phyloP scores from a whole-genome alignment of 2,797 vertebrate species.

The Melanotaenia maccullochi region DNA sequence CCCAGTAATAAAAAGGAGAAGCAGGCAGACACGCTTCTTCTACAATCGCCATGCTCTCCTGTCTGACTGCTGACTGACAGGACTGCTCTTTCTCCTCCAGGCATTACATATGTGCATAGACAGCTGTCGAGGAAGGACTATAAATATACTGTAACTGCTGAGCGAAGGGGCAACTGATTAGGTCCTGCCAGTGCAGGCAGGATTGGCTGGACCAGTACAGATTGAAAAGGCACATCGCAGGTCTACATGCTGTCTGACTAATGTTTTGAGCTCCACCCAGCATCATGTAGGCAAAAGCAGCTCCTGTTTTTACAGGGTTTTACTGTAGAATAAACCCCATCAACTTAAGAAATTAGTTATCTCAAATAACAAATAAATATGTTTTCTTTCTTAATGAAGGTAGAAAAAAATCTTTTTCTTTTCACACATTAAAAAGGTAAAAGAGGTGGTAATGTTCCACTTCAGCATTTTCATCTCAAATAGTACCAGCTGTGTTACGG shows the following conservation, averaged over 20 bases:
- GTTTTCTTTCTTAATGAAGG: slow-evolving; percentile 7
- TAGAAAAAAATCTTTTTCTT: background rate
- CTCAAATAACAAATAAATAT: background rate
- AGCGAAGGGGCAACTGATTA: slow-evolving; percentile 8
- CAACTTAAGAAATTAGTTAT: background rate
- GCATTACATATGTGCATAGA: slow-evolving; percentile 15
- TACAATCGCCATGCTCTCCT: slow-evolving; percentile 28
- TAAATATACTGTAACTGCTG: slow-evolving; percentile 38
- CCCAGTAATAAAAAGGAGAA: slow-evolving; percentile 63
- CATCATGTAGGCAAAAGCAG: background rate
- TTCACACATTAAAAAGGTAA: slow-evolving; percentile 31
- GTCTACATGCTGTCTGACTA: slow-evolving; percentile 5
- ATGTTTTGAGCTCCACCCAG: background rate
- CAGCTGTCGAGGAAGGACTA: slow-evolving; percentile 35
- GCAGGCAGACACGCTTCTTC: slow-evolving; percentile 42
- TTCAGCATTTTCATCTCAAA: slow-evolving; percentile 33
- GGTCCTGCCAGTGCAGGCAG: slow-evolving; percentile 28
- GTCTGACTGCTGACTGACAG: slow-evolving; percentile 63
- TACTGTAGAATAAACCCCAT: background rate
- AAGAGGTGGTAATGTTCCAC: slow-evolving; percentile 21
- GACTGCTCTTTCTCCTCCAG: slow-evolving; percentile 63
- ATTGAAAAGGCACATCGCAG: slow-evolving; percentile 7
- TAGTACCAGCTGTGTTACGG: slow-evolving; percentile 50
- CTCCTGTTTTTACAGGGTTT: background rate
- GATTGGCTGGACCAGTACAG: slow-evolving; percentile 18